Conservation (phyloP, 2,888 invertebrate species). For the Lissonota sp. region DNA sequence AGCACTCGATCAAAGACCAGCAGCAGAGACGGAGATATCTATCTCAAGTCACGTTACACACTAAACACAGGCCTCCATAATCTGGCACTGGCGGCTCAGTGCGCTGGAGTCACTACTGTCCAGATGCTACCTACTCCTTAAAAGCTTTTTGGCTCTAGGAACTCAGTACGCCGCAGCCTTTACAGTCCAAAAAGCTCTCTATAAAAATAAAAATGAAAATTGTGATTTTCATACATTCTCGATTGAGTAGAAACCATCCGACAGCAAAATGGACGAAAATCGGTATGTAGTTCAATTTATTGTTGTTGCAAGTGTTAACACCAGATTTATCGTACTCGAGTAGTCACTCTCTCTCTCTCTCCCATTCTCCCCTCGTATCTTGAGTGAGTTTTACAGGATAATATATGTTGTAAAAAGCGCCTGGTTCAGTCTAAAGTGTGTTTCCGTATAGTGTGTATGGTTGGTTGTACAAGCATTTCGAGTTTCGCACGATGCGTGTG, state of each 20-base stretch:
- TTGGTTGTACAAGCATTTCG: slow-evolving; percentile 40
- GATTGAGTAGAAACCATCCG: background rate
- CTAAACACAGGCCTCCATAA: too few species aligned
- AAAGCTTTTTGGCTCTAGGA: too few species aligned
- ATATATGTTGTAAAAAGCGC: background rate
- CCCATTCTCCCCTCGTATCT: background rate
- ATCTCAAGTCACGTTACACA: too few species aligned
- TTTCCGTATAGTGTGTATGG: slow-evolving; percentile 36
- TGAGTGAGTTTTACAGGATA: background rate
- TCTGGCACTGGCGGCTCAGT: too few species aligned
- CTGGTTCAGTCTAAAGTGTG: slow-evolving; percentile 5
- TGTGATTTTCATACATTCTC: background rate
- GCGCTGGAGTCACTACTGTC: too few species aligned
- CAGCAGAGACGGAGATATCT: too few species aligned
- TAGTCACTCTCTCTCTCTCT: slow-evolving; percentile 11
- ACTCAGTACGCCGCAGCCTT: too few species aligned
- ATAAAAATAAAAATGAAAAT: too few species aligned
- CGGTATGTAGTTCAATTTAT: slow-evolving; percentile 38
- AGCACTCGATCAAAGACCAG: too few species aligned
- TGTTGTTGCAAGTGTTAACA: slow-evolving; percentile 31
- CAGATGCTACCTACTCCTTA: too few species aligned
- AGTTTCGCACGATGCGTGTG: slow-evolving; percentile 48
- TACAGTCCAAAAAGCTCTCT: too few species aligned
- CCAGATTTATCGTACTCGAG: slow-evolving; percentile 39
- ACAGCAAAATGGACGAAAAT: background rate